Percentiles rank a stretch among this genome's conserved stretches.
Evolutionary conservation across 1,140 invertebrate species (phyloP).

Genomic region (Leptestheria dahalacensis): DNA sequence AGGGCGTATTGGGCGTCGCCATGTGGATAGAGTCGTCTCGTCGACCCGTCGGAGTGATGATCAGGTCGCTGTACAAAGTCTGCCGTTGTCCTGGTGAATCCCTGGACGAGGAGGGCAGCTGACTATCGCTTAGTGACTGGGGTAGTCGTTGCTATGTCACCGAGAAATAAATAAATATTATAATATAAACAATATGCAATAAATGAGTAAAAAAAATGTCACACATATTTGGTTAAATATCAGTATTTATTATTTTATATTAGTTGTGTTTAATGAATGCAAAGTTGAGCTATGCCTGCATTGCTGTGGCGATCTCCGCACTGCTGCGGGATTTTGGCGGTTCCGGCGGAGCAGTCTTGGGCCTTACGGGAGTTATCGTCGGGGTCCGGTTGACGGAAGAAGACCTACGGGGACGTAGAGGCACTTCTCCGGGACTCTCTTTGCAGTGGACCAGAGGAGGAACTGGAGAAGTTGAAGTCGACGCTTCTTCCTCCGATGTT

Average conservation of each 20-base stretch:
- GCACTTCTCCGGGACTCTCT: not conserved
- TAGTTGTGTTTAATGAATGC: too few species aligned
- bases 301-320: not conserved
- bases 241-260: too few species aligned
- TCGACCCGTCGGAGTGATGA: not conserved
- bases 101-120: too few species aligned
- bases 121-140: not conserved
- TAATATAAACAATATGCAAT: too few species aligned
- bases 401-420: not conserved
- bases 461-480: not conserved
- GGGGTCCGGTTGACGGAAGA: not conserved
- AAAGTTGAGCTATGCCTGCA: too few species aligned
- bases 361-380: slow-evolving; percentile 6
- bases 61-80: slow-evolving; percentile 3
- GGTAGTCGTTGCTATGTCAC: not conserved
- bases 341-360: slow-evolving; percentile 15
- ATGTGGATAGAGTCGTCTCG: not conserved
- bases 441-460: not conserved
- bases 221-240: too few species aligned
- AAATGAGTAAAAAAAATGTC: too few species aligned
- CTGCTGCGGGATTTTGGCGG: slow-evolving; percentile 2
- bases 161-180: too few species aligned
- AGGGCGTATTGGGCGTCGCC: slow-evolving; percentile 2
- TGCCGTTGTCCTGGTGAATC: too few species aligned
- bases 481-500: not conserved